Evolutionary conservation across 2,797 vertebrate genomes (phyloP).

Genomic region (Falco rusticolus): DNA sequence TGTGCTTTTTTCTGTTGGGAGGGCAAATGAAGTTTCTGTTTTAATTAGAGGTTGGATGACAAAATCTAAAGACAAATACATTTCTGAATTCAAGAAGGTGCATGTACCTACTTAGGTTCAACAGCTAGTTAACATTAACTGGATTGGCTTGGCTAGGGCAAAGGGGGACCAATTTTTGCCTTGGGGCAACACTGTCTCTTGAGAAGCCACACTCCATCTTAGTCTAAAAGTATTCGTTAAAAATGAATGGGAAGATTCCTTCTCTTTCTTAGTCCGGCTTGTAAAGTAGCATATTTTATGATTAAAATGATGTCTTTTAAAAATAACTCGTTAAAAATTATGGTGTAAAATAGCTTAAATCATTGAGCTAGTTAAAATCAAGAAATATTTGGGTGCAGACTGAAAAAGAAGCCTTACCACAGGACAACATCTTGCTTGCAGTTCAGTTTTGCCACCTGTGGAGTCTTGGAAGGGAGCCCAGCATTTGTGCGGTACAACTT

Average conservation of each 20-base stretch:
- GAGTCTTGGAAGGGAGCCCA: background rate
- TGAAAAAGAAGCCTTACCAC: background rate
- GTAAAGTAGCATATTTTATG: background rate
- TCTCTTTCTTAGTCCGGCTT: background rate
- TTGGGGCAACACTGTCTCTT: background rate
- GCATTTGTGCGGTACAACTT: background rate
- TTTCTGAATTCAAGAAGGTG: background rate
- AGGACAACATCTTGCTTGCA: background rate
- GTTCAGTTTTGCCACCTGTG: background rate
- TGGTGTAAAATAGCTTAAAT: background rate
- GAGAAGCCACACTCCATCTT: background rate
- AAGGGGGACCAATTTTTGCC: background rate
- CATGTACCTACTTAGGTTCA: background rate
- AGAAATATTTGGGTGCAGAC: background rate
- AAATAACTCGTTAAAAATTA: background rate
- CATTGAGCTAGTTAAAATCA: background rate
- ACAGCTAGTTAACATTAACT: background rate
- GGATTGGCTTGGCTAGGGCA: background rate
- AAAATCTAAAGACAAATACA: background rate
- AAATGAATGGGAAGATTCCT: background rate
- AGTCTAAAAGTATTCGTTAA: background rate
- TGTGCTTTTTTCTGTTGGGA: background rate
- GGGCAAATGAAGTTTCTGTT: background rate
- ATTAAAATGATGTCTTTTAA: background rate
- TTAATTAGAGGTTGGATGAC: background rate